Conservation (phyloP, 2,113 vertebrate genomes). For the Nannospalax galili region DNA sequence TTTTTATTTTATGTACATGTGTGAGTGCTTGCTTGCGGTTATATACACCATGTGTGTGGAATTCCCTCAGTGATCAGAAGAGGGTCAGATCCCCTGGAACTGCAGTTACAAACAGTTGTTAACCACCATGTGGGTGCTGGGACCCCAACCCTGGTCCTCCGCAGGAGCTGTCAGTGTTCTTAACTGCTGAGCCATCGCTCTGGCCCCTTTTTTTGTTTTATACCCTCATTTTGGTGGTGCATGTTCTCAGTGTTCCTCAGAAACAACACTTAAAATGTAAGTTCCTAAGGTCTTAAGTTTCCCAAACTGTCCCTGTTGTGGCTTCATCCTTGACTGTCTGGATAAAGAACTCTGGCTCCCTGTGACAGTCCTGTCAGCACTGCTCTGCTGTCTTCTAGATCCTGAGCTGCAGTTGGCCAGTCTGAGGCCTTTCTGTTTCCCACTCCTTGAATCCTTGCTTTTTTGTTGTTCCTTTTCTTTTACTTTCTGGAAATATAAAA, state of each 20-base stretch:
- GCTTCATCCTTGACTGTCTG: not conserved
- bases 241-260: not conserved
- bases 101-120: too few relatives aligned
- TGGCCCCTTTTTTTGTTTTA: not conserved
- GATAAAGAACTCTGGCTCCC: not conserved
- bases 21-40: too few relatives aligned
- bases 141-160: too few relatives aligned
- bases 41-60: too few relatives aligned
- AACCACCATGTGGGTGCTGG: too few relatives aligned
- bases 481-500: conserved; percentile 9
- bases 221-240: not conserved
- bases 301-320: not conserved
- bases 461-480: not conserved
- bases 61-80: too few relatives aligned
- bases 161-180: too few relatives aligned
- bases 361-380: not conserved
- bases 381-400: not conserved
- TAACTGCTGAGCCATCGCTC: too few relatives aligned
- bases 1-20: too few relatives aligned
- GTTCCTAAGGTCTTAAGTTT: not conserved
- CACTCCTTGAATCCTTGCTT: not conserved
- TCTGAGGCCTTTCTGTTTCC: not conserved
- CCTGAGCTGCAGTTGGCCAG: not conserved
- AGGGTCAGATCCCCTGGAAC: too few relatives aligned
- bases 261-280: not conserved